phyloP scores from a whole-genome alignment of 2,797 vertebrate species.

The Lithobates pipiens region DNA sequence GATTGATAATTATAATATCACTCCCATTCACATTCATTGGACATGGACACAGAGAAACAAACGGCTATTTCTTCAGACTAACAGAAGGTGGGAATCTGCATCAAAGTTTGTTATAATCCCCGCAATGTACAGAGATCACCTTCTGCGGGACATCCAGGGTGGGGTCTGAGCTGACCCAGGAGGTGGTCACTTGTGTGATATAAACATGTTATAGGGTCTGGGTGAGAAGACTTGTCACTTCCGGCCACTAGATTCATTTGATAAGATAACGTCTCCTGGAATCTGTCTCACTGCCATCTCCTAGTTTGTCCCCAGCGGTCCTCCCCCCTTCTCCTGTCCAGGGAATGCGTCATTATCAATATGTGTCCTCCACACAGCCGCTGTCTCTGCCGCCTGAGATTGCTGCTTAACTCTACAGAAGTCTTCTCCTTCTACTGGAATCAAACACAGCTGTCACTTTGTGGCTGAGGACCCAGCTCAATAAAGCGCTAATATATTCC shows the following conservation, averaged over 20 bases:
- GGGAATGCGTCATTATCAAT: slow-evolving; percentile 34
- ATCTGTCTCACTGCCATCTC: neutral
- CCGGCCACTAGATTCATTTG: slow-evolving; percentile 8
- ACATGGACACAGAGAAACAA: too few relatives aligned
- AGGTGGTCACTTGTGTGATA: neutral
- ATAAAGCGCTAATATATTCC: neutral
- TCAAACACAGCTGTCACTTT: neutral
- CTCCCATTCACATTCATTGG: too few relatives aligned
- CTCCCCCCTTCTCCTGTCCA: slow-evolving; percentile 14
- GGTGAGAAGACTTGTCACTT: slow-evolving; percentile 5
- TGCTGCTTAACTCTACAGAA: neutral
- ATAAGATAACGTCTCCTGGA: slow-evolving; percentile 11
- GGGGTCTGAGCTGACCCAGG: neutral
- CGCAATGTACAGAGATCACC: too few relatives aligned
- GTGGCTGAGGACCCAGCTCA: neutral
- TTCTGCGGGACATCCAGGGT: neutral
- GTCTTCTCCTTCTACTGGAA: neutral
- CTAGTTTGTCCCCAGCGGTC: neutral
- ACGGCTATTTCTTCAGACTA: too few relatives aligned
- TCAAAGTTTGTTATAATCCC: too few relatives aligned
- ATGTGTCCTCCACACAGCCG: slow-evolving; percentile 5
- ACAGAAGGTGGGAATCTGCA: too few relatives aligned
- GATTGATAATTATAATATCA: too few relatives aligned
- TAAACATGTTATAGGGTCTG: neutral
- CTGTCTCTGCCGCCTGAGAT: slow-evolving; percentile 4